Conservation (phyloP, 2,113 vertebrate genomes). For the Emydura subglobosa region DNA sequence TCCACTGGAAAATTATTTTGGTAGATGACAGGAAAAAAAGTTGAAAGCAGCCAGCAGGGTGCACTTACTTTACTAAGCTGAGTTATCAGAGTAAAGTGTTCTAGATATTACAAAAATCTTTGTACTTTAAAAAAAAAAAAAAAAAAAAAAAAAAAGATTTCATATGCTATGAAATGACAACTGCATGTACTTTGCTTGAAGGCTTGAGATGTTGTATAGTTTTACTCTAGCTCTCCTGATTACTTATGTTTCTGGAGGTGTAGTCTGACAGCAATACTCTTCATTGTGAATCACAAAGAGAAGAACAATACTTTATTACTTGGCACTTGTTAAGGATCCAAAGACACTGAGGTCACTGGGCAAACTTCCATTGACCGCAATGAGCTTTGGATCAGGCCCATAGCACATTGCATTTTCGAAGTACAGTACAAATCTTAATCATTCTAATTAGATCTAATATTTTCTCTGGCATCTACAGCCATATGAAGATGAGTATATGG, state of each 20-base stretch:
- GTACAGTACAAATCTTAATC: background rate
- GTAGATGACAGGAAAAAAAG: slow-evolving; percentile 14
- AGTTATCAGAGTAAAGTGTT: background rate
- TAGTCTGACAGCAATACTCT: background rate
- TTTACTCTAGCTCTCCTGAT: background rate
- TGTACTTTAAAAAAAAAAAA: background rate
- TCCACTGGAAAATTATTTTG: slow-evolving; percentile 16
- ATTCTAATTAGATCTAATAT: background rate
- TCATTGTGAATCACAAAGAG: background rate
- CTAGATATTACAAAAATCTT: background rate
- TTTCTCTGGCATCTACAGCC: slow-evolving; percentile 23
- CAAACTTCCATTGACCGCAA: background rate
- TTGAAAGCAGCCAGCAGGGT: slow-evolving; percentile 18
- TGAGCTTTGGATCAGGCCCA: background rate
- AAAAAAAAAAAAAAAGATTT: background rate
- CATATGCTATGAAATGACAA: background rate
- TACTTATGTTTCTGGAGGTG: background rate
- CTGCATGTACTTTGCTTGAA: background rate
- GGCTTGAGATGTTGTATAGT: background rate
- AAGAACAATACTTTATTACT: background rate
- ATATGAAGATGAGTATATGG: background rate
- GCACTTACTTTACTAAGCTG: background rate
- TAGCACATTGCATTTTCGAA: background rate
- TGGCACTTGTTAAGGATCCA: background rate
- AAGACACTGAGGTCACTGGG: background rate